These are phyloP conservation scores for Xylota sylvarum DNA, from an alignment of 2,888 invertebrate genomes.

Conservation along the genomic window DNA sequence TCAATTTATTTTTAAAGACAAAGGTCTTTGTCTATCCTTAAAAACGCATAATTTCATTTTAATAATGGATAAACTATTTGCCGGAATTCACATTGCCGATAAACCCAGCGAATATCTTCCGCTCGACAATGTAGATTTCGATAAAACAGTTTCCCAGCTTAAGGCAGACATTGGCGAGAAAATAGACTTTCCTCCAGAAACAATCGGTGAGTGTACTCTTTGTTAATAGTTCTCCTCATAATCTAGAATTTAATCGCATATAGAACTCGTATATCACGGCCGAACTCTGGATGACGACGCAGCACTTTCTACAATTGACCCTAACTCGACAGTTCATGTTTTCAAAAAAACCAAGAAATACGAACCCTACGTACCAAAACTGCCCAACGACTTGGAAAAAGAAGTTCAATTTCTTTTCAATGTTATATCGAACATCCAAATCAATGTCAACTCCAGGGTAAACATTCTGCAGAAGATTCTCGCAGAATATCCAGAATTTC, in stretches of 20 bases:
- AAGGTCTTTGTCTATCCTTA: slow-evolving; percentile 34
- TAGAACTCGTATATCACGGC: slow-evolving; percentile 89
- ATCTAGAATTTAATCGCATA: background rate
- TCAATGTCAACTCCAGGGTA: slow-evolving; percentile 85
- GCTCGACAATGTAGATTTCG: slow-evolving; percentile 87
- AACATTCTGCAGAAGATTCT: slow-evolving; percentile 87
- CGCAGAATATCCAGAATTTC: slow-evolving; percentile 88
- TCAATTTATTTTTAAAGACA: slow-evolving; percentile 28
- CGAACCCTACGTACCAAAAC: slow-evolving; percentile 78
- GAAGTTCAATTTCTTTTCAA: slow-evolving; percentile 81
- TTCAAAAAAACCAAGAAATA: slow-evolving; percentile 83
- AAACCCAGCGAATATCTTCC: slow-evolving; percentile 86
- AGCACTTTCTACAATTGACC: slow-evolving; percentile 86
- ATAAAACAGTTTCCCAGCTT: slow-evolving; percentile 86
- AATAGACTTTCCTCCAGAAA: slow-evolving; percentile 85
- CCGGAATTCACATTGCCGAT: slow-evolving; percentile 86
- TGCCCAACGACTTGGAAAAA: slow-evolving; percentile 77
- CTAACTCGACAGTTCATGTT: slow-evolving; percentile 87
- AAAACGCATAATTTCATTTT: slow-evolving; percentile 1
- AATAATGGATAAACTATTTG: slow-evolving; percentile 81
- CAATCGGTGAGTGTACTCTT: slow-evolving; percentile 84
- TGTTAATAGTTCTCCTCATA: background rate
- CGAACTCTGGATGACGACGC: slow-evolving; percentile 87
- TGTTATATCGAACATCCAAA: slow-evolving; percentile 83
- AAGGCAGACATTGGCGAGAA: slow-evolving; percentile 86